Conservation (phyloP, 2,113 vertebrate species). For the Natator depressus region DNA sequence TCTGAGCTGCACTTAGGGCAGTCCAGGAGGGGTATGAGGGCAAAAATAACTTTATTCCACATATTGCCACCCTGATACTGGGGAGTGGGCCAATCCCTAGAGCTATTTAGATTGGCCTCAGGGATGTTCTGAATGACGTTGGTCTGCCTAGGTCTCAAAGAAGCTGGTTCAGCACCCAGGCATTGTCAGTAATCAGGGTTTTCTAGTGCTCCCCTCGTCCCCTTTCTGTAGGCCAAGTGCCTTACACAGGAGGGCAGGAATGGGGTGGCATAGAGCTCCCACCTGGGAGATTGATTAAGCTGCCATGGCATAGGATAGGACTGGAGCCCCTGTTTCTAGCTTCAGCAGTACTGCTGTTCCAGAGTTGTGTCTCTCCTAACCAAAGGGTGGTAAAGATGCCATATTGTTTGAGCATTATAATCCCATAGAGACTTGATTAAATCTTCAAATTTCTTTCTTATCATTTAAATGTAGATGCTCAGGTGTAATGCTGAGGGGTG, state of each 20-base stretch:
- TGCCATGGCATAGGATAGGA: neutral
- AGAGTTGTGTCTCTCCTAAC: neutral
- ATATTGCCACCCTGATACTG: neutral
- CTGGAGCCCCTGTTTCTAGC: neutral
- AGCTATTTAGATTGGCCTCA: neutral
- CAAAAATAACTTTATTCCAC: neutral
- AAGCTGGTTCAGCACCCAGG: neutral
- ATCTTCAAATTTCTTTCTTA: neutral
- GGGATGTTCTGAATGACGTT: neutral
- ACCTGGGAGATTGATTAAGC: neutral
- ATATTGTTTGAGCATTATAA: neutral
- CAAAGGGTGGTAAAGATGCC: neutral
- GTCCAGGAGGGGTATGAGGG: neutral
- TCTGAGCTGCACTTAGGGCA: neutral
- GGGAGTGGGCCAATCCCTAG: neutral
- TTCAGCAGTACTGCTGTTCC: accelerated
- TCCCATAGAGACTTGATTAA: neutral
- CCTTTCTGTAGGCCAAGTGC: neutral
- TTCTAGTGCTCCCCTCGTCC: neutral
- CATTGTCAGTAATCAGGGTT: neutral
- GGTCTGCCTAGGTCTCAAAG: neutral
- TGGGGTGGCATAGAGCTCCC: accelerated
- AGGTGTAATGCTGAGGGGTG: neutral
- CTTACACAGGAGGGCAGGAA: neutral
- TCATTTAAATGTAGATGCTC: neutral